Evolutionary conservation across 2,888 invertebrate species (phyloP).

Genomic region (Callosobruchus maculatus): DNA sequence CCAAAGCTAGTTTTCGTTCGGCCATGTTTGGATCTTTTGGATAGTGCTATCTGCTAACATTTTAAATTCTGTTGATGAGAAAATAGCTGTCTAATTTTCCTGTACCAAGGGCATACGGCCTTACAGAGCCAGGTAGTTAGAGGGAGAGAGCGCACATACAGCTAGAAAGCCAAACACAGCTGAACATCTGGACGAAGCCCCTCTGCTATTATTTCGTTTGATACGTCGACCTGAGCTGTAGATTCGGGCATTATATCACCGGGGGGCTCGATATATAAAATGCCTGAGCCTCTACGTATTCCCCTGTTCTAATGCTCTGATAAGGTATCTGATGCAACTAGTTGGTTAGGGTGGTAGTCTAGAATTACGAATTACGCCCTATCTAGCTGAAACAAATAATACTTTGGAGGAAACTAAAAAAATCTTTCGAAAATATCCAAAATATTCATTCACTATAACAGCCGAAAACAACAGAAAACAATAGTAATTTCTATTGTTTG

Average conservation of each 20-base stretch:
- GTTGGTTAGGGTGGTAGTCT: background rate
- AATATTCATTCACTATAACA: too few species aligned
- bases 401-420: too few species aligned
- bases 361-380: too few species aligned
- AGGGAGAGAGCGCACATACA: conserved; percentile 13
- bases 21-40: too few species aligned
- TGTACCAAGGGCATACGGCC: background rate
- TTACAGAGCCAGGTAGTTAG: conserved; percentile 8
- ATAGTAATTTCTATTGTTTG: too few species aligned
- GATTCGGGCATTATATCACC: background rate
- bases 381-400: too few species aligned
- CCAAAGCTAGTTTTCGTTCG: too few species aligned
- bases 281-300: background rate
- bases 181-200: conserved; percentile 40
- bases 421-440: too few species aligned
- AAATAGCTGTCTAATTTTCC: background rate
- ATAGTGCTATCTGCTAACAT: too few species aligned
- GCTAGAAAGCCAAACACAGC: conserved; percentile 15
- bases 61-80: too few species aligned
- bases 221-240: conserved; percentile 15
- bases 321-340: background rate
- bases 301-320: background rate
- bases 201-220: conserved; percentile 20
- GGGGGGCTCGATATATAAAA: background rate
- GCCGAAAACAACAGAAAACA: too few species aligned